Evolutionary conservation across 2,797 vertebrate genomes (phyloP).

Genomic region (Phylloscopus collybita): DNA sequence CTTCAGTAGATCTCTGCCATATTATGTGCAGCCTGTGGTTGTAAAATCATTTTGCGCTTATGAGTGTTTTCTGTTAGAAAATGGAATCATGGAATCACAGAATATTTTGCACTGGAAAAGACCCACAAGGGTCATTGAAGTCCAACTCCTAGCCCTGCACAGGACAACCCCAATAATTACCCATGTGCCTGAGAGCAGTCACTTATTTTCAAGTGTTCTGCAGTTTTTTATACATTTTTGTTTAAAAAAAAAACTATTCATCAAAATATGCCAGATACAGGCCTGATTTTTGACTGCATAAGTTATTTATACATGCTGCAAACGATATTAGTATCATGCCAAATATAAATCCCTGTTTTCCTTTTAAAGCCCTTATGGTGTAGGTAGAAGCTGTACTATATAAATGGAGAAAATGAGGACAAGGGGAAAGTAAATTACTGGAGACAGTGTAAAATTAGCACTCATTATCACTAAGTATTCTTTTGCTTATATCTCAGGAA

Average conservation of each 20-base stretch:
- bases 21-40: neutral
- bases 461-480: neutral
- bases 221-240: neutral
- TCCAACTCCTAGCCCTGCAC: neutral
- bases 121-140: neutral
- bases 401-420: slow-evolving; percentile 5
- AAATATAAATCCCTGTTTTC: slow-evolving; percentile 32
- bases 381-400: slow-evolving; percentile 13
- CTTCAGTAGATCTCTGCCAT: neutral
- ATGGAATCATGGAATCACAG: neutral
- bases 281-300: neutral
- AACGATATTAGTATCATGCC: slow-evolving; percentile 17
- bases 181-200: neutral
- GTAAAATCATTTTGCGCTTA: neutral
- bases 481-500: neutral
- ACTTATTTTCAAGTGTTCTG: neutral
- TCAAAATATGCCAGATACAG: neutral
- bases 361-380: slow-evolving; percentile 6
- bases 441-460: neutral
- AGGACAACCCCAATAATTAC: neutral
- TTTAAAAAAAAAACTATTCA: neutral
- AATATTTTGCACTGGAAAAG: neutral
- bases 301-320: slow-evolving; percentile 24
- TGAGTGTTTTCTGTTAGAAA: neutral
- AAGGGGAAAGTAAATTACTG: neutral